Percentiles rank a stretch among this genome's conserved stretches.
Conservation (phyloP, 2,797 vertebrate genomes). For the Oreonectes daqikongensis region DNA sequence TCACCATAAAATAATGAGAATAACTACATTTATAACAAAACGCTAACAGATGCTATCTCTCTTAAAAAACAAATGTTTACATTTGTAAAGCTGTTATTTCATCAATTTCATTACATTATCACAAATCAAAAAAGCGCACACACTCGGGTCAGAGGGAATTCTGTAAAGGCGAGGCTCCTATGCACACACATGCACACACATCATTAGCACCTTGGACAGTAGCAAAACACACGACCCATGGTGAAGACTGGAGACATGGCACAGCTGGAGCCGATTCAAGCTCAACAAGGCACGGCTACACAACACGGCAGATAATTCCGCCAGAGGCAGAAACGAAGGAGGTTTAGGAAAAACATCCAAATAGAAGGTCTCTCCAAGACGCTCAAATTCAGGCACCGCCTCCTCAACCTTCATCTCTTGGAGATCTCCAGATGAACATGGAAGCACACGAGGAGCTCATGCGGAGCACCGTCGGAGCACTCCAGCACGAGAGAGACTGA, state of each 20-base stretch:
- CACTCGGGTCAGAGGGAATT: not conserved
- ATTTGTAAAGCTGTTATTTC: constrained; percentile 15
- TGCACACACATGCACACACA: constrained; percentile 8
- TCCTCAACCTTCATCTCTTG: constrained; percentile 39
- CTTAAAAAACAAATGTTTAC: not conserved
- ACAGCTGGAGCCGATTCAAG: constrained; percentile 21
- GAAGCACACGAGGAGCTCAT: constrained; percentile 37
- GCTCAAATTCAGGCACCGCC: constrained; percentile 21
- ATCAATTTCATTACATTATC: not conserved
- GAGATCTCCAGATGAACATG: constrained; percentile 21
- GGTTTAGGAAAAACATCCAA: constrained; percentile 21
- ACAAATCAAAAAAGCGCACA: not conserved
- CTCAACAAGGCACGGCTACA: not conserved
- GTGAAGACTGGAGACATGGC: constrained; percentile 3
- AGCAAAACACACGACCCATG: constrained; percentile 16
- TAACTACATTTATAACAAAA: constrained; percentile 25
- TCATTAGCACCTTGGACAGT: constrained; percentile 29
- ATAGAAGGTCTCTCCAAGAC: constrained; percentile 29
- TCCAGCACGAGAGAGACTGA: constrained; percentile 36
- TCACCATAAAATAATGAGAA: constrained; percentile 12
- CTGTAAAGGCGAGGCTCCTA: not conserved
- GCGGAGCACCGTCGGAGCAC: constrained; percentile 32
- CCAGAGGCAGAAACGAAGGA: not conserved
- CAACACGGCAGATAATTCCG: not conserved
- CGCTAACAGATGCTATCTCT: not conserved